Evolutionary conservation across 2,888 invertebrate species (phyloP).

Genomic region (Petrolisthes manimaculis): DNA sequence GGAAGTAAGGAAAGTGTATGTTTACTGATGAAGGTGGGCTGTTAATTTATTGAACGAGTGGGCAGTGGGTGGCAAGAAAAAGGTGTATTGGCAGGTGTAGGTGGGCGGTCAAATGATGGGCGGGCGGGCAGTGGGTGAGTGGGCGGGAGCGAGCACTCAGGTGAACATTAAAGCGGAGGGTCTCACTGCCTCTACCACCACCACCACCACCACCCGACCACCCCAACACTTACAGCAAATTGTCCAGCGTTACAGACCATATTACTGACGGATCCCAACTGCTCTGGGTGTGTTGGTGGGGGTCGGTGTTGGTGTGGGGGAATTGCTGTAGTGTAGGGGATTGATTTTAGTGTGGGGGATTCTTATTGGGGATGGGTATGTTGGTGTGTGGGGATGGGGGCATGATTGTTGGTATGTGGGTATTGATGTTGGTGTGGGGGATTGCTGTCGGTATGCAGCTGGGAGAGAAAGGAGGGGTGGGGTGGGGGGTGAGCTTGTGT

Average conservation of each 20-base stretch:
- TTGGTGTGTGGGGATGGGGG: background rate
- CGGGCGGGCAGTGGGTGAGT: background rate
- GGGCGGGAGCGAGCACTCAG: conserved; percentile 6
- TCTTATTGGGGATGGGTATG: background rate
- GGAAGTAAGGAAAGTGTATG: background rate
- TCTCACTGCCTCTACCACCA: background rate
- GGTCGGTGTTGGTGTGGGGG: background rate
- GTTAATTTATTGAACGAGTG: background rate
- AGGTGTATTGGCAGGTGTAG: too few species aligned
- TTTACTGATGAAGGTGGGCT: background rate
- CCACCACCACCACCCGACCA: background rate
- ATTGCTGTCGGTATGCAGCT: background rate
- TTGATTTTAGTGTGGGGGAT: background rate
- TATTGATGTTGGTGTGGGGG: background rate
- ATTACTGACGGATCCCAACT: background rate
- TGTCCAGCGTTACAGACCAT: background rate
- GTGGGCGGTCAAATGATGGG: too few species aligned
- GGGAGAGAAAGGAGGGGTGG: background rate
- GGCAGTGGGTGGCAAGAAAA: too few species aligned
- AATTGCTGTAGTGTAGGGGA: background rate
- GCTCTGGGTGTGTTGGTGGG: background rate
- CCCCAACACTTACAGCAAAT: background rate
- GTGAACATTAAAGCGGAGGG: conserved; percentile 12
- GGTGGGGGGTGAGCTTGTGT: background rate
- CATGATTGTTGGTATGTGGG: background rate